Base-by-base conservation (phyloP, 2,888 invertebrate species). In the Crossocerus cetratus region DNA sequence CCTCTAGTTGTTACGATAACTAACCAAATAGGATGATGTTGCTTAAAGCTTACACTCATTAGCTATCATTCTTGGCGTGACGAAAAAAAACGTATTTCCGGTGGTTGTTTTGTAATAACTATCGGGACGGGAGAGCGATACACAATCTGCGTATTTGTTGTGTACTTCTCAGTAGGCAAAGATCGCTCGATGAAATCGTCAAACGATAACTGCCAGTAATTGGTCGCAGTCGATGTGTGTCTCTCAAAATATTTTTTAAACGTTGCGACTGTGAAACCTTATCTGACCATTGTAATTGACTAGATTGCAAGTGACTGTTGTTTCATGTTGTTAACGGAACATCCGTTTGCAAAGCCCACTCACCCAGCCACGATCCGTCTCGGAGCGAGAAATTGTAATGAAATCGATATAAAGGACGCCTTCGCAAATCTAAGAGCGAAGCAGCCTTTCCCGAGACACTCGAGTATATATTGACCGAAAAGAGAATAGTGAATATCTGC, bases 221-320 rank as follows among this genome's bases (percentile, higher is more conserved):
- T 32, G 32, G 32, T 43, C 8, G 8, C 43, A n/a, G 20, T 42
- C 8, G 18, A 59, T 13, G 5, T 43, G 44, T 11, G 32, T 8
- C 32, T 8, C 32, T 8, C 14, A 44, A 59, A 59, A 59, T 59
- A 59, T 59, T 42, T 59, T 59, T 42, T 44, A 16, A 5, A 8
- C 1, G 20, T 8, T 42, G 14, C 43, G 43, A 3, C 42, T 20
- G 16, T 44, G 59, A 20, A 32, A 59, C 43, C 21, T 59, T 42
- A 59, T 59, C 59, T 16, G 32, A 5, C 32, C 32, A 43, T 59
- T 32, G 57, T 23, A 23, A 32, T 3, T 22, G 13, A n/a, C n/a
- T 32, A 21, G 32, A 32, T 57, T 22, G 14, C 42, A n/a, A 32
- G 13, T 57, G 11, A 13, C n/a, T 23, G 4, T n/a, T 32, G n/a